Percentiles rank a stretch among this genome's conserved stretches.
Evolutionary conservation across 2,888 invertebrate species (phyloP).

Genomic region (Colletes collaris): DNA sequence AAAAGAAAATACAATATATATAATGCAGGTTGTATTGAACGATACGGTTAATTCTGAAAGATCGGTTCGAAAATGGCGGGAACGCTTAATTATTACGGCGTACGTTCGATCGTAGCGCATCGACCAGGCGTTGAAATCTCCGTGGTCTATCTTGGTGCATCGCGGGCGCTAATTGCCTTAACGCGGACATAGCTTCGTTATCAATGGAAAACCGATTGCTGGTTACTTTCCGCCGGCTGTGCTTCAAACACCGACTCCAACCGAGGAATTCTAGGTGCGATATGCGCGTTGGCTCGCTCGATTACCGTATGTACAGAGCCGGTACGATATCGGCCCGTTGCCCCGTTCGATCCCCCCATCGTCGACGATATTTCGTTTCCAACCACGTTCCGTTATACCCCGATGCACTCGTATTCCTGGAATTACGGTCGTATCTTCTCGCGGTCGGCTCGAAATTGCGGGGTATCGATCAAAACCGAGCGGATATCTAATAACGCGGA

Average conservation of each 20-base stretch:
- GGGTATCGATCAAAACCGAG: constrained; percentile 60
- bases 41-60: no score
- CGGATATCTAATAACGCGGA: constrained; percentile 55
- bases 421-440: constrained; percentile 52
- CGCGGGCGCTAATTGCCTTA: constrained; percentile 20
- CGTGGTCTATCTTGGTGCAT: neutral
- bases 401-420: constrained; percentile 58
- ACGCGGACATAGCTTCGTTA: constrained; percentile 22
- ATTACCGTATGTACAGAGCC: constrained; percentile 24
- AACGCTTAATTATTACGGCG: no score
- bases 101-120: no score
- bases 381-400: constrained; percentile 54
- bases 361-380: constrained; percentile 56
- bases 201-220: constrained; percentile 8
- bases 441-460: constrained; percentile 51
- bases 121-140: neutral
- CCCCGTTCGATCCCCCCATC: constrained; percentile 13
- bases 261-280: constrained; percentile 30
- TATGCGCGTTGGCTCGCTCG: constrained; percentile 14
- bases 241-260: neutral
- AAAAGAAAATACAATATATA: no score
- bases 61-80: no score
- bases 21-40: no score
- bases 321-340: constrained; percentile 32
- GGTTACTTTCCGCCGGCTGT: neutral